Evolutionary conservation across 2,113 vertebrate species (phyloP).

Genomic region (Anhinga anhinga): DNA sequence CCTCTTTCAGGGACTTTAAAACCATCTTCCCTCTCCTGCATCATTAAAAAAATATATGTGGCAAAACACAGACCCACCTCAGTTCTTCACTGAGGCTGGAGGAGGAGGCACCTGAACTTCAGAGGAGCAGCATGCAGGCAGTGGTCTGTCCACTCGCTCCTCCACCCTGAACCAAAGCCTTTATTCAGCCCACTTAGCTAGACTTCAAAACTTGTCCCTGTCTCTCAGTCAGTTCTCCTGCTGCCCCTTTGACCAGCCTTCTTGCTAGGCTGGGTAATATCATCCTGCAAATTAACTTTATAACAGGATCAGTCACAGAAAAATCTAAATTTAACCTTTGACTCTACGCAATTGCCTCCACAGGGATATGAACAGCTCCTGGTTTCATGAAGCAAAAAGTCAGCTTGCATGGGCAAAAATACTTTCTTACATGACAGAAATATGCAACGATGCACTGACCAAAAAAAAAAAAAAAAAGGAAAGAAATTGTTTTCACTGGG

Average conservation of each 20-base stretch:
- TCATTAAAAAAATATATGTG: neutral
- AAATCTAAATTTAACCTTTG: neutral
- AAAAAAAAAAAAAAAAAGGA: neutral
- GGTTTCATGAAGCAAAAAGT: neutral
- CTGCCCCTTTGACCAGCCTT: neutral
- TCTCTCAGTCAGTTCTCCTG: neutral
- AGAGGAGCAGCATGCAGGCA: neutral
- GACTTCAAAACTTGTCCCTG: neutral
- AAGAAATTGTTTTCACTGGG: neutral
- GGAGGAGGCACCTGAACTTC: neutral
- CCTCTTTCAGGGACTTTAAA: neutral
- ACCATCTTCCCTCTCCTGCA: neutral
- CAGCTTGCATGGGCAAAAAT: neutral
- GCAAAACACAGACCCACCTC: neutral
- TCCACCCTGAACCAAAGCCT: neutral
- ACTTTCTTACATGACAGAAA: slow-evolving; percentile 3
- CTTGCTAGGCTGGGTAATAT: neutral
- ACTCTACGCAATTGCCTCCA: neutral
- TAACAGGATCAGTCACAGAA: neutral
- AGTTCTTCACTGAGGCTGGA: neutral
- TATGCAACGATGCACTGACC: neutral
- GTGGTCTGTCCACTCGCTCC: neutral
- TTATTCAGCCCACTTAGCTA: neutral
- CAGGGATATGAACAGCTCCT: neutral
- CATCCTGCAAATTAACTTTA: neutral